A percentile compares a stretch with the other conserved stretches of the same genome.
Conservation (phyloP, 2,797 vertebrate species). For the Prionace glauca region DNA sequence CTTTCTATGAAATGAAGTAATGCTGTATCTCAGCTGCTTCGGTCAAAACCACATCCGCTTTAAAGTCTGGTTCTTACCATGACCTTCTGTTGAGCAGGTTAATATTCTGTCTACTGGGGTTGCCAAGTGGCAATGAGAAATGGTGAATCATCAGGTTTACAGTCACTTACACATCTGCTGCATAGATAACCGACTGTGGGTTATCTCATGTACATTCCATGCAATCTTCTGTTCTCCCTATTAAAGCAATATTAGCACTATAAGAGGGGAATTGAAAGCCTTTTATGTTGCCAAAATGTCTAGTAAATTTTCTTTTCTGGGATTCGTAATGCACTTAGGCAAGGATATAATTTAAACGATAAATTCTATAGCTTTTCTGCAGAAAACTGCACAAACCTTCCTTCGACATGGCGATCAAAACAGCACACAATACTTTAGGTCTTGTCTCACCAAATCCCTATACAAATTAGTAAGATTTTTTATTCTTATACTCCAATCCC, state of each 20-base stretch:
- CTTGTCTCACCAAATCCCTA: too few relatives aligned
- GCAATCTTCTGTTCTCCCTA: constrained; percentile 42
- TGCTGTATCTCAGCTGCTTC: not conserved
- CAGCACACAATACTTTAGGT: too few relatives aligned
- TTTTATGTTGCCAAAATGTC: not conserved
- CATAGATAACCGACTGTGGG: constrained; percentile 44
- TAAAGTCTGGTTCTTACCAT: constrained; percentile 38
- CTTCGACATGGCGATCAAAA: too few relatives aligned
- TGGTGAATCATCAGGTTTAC: constrained; percentile 49
- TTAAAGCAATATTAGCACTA: not conserved
- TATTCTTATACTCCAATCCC: too few relatives aligned
- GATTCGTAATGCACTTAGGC: not conserved
- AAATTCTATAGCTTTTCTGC: not conserved
- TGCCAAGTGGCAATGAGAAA: constrained; percentile 49
- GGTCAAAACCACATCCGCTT: not conserved
- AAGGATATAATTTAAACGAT: not conserved
- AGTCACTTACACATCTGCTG: constrained; percentile 51
- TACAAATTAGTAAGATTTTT: too few relatives aligned
- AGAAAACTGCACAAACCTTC: not conserved
- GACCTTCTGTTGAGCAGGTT: constrained; percentile 52
- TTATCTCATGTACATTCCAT: constrained; percentile 43
- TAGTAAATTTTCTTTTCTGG: not conserved
- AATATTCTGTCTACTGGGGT: constrained; percentile 51
- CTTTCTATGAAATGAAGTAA: not conserved
- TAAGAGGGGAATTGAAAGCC: not conserved